Evolutionary conservation across 2,113 vertebrate genomes (phyloP).

Genomic region (Pterocles burchelli): DNA sequence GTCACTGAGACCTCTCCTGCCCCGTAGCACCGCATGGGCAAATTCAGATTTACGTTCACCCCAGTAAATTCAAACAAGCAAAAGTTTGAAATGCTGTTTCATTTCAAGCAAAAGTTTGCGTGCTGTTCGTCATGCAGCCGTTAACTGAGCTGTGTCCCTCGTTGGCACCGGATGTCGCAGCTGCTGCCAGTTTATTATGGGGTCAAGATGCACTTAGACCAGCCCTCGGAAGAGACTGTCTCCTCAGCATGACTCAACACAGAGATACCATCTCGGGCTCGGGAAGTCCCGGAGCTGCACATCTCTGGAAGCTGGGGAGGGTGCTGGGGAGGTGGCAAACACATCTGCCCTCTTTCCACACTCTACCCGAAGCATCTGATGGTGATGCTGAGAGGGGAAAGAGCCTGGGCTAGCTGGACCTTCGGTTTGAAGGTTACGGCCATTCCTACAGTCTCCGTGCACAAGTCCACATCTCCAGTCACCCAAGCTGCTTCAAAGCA

Average conservation of each 20-base stretch:
- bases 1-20: neutral
- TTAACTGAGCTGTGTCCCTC: neutral
- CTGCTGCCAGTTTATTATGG: neutral
- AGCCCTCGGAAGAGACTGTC: neutral
- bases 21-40: neutral
- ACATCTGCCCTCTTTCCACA: neutral
- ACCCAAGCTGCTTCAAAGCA: neutral
- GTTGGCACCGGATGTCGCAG: neutral
- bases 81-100: neutral
- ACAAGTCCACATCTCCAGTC: rapidly evolving
- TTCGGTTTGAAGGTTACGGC: neutral
- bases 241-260: neutral
- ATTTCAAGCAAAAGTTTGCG: too few species aligned
- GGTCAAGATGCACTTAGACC: neutral
- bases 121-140: neutral
- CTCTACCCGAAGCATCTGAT: neutral
- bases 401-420: neutral
- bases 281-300: neutral
- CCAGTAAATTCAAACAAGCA: neutral
- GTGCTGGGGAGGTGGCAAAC: neutral
- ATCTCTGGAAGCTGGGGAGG: neutral
- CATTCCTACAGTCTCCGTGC: neutral
- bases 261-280: neutral
- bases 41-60: neutral
- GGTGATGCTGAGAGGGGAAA: neutral